These are phyloP conservation scores for Melanotaenia duboulayi DNA, from an alignment of 2,113 vertebrate genomes.

Conservation along the genomic window DNA sequence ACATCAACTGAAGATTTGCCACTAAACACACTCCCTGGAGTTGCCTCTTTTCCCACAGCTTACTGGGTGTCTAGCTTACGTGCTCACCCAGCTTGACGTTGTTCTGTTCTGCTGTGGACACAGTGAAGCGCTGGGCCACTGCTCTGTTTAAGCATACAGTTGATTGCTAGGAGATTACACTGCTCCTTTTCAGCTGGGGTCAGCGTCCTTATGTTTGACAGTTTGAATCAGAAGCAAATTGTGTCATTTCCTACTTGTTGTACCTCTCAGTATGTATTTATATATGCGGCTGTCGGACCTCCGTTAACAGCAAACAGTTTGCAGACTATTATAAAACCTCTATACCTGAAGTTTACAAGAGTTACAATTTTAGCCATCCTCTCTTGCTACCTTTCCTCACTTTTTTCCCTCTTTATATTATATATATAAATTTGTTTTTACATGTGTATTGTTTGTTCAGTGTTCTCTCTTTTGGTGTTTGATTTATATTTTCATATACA, in stretches of 20 bases:
- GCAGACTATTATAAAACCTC: constrained; percentile 43
- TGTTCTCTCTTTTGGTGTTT: constrained; percentile 9
- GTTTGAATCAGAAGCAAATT: constrained; percentile 80
- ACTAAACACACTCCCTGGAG: constrained; percentile 6
- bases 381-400: not conserved
- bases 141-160: constrained; percentile 65
- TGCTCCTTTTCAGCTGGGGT: constrained; percentile 76
- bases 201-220: constrained; percentile 79
- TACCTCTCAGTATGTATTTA: constrained; percentile 41
- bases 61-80: not conserved
- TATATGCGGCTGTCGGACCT: constrained; percentile 37
- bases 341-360: constrained; percentile 26
- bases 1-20: constrained; percentile 55
- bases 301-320: constrained; percentile 36
- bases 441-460: too few species aligned
- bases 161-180: constrained; percentile 73
- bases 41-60: not conserved
- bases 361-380: constrained; percentile 7
- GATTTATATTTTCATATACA: too few species aligned
- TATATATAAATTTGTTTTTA: too few species aligned
- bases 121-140: constrained; percentile 43
- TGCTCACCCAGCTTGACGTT: constrained; percentile 5
- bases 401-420: constrained; percentile 15
- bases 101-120: constrained; percentile 33
- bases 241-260: constrained; percentile 79